phyloP scores from a whole-genome alignment of 2,113 vertebrate genomes.

The Gila orcuttii region DNA sequence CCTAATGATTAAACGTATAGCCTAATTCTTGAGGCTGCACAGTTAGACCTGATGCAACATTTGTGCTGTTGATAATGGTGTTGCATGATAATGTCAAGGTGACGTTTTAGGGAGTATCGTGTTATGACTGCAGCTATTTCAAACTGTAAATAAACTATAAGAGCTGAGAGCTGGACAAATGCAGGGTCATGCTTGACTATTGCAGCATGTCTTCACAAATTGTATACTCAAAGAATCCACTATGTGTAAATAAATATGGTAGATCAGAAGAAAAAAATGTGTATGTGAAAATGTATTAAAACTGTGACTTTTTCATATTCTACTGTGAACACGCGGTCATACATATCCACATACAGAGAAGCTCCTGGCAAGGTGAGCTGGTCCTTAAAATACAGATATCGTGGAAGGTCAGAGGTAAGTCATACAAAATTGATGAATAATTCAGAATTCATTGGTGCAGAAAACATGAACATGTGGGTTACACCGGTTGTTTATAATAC shows the following conservation, averaged over 20 bases:
- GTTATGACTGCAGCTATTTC: not conserved
- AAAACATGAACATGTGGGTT: constrained; percentile 1
- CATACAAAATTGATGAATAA: not conserved
- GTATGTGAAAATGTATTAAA: not conserved
- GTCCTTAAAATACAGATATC: not conserved
- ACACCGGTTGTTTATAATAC: not conserved
- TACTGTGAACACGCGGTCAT: not conserved
- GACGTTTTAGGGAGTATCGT: constrained; percentile 5
- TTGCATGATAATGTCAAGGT: not conserved
- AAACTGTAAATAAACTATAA: not conserved
- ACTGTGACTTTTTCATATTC: not conserved
- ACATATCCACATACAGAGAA: not conserved
- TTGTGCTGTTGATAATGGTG: too few species aligned
- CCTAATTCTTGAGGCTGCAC: not conserved
- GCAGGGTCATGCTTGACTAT: not conserved
- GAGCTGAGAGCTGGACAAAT: not conserved
- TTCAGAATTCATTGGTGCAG: not conserved
- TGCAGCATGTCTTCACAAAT: not conserved
- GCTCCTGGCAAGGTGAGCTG: not conserved
- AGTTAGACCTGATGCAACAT: not conserved
- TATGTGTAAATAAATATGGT: not conserved
- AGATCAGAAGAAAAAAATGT: too few species aligned
- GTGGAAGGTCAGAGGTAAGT: not conserved
- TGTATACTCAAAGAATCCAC: not conserved
- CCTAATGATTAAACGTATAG: not conserved